Evolutionary conservation across 2,797 vertebrate genomes (phyloP).

Genomic region (Pelobates cultripes): DNA sequence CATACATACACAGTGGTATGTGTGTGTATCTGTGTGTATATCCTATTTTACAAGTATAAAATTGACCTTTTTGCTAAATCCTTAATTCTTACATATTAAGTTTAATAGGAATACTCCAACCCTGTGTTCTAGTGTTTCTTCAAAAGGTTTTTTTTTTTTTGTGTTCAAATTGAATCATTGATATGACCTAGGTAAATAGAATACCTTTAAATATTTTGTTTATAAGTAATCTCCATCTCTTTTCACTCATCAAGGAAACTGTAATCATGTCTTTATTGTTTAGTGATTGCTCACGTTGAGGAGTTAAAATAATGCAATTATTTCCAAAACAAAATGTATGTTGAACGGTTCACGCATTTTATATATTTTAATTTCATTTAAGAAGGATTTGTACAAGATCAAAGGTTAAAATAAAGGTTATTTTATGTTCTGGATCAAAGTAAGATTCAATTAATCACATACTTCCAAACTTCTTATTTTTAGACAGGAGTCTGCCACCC

Average conservation of each 20-base stretch:
- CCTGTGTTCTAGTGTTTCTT: too few relatives aligned
- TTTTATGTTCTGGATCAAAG: slow-evolving; percentile 5
- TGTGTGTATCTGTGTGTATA: too few relatives aligned
- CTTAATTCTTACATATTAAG: too few relatives aligned
- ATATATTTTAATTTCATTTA: neutral
- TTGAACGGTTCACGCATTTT: neutral
- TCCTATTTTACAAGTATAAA: too few relatives aligned
- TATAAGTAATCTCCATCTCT: slow-evolving; percentile 6
- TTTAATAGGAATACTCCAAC: too few relatives aligned
- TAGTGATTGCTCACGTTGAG: slow-evolving; percentile 20
- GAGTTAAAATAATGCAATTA: slow-evolving; percentile 31
- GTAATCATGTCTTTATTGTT: slow-evolving; percentile 16
- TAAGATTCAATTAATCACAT: slow-evolving; percentile 17
- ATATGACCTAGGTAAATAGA: neutral
- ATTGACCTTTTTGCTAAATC: too few relatives aligned
- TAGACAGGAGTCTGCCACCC: slow-evolving; percentile 44
- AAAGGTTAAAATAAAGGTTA: slow-evolving; percentile 19
- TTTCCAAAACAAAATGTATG: neutral
- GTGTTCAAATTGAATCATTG: neutral
- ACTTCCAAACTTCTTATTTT: slow-evolving; percentile 13
- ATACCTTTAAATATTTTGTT: neutral
- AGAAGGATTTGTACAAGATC: neutral
- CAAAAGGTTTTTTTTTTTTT: too few relatives aligned
- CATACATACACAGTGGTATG: too few relatives aligned
- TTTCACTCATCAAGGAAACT: slow-evolving; percentile 25